These are phyloP conservation scores for Apeira syringaria DNA, from an alignment of 2,888 invertebrate species.

Conservation along the genomic window DNA sequence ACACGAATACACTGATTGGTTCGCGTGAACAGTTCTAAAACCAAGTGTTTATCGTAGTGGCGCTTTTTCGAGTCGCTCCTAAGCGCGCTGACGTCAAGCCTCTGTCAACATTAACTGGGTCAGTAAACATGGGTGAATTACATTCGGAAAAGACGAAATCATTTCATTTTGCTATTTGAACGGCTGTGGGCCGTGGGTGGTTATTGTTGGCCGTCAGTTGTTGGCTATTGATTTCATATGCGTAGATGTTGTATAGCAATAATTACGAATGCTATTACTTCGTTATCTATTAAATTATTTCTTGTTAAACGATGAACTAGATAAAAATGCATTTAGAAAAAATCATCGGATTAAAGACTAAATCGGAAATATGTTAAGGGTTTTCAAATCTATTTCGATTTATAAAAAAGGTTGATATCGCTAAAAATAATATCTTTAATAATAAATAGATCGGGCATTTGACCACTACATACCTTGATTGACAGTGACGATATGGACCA, in stretches of 20 bases:
- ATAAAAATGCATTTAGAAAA: no score
- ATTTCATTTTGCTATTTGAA: constrained; percentile 51
- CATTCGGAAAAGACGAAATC: constrained; percentile 59
- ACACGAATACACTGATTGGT: constrained; percentile 40
- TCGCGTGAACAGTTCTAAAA: constrained; percentile 44
- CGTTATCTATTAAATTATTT: no score
- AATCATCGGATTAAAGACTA: no score
- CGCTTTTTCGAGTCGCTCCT: constrained; percentile 58
- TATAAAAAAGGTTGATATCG: no score
- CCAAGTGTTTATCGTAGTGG: constrained; percentile 52
- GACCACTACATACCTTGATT: no score
- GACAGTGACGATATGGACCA: no score
- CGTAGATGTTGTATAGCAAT: neutral
- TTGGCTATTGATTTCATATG: constrained; percentile 3
- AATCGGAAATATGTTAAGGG: no score
- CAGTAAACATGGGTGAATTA: constrained; percentile 73
- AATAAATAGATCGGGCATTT: no score
- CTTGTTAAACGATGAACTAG: no score
- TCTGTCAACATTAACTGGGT: constrained; percentile 77
- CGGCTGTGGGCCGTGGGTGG: constrained; percentile 25
- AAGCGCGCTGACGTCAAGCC: constrained; percentile 68
- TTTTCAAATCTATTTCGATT: no score
- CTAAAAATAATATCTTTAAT: no score
- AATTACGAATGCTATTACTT: no score
- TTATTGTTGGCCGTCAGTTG: constrained; percentile 13